phyloP scores from a whole-genome alignment of 2,888 invertebrate species.

The Hemithea aestivaria region DNA sequence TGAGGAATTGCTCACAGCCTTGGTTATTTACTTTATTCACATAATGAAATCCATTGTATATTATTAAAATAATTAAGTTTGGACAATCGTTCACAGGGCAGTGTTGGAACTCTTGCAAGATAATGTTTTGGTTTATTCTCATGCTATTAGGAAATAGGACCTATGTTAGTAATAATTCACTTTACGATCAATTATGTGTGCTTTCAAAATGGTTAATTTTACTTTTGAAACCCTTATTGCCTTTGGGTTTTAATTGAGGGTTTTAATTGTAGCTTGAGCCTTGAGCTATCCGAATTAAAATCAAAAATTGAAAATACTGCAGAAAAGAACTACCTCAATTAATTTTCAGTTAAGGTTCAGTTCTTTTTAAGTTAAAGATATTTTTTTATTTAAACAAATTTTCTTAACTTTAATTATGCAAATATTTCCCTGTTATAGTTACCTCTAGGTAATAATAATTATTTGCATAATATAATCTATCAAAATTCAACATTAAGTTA shows the following conservation, averaged over 20 bases:
- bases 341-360: too few species aligned
- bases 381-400: too few species aligned
- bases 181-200: constrained; percentile 7
- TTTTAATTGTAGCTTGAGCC: too few species aligned
- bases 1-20: constrained; percentile 18
- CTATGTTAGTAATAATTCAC: constrained; percentile 12
- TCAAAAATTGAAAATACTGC: too few species aligned
- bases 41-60: constrained; percentile 30
- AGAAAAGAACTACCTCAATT: too few species aligned
- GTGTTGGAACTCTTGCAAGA: constrained; percentile 28
- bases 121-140: constrained; percentile 27
- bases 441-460: too few species aligned
- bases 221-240: not conserved
- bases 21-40: constrained; percentile 27
- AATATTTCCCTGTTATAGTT: too few species aligned
- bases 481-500: too few species aligned
- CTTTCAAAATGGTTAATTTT: constrained; percentile 3
- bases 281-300: too few species aligned
- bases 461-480: too few species aligned
- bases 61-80: constrained; percentile 27
- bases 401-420: too few species aligned
- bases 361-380: too few species aligned
- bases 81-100: constrained; percentile 34
- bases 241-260: not conserved
- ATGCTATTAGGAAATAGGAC: constrained; percentile 26